Base-by-base conservation (phyloP, 2,888 invertebrate genomes). In the Seira musarum region DNA sequence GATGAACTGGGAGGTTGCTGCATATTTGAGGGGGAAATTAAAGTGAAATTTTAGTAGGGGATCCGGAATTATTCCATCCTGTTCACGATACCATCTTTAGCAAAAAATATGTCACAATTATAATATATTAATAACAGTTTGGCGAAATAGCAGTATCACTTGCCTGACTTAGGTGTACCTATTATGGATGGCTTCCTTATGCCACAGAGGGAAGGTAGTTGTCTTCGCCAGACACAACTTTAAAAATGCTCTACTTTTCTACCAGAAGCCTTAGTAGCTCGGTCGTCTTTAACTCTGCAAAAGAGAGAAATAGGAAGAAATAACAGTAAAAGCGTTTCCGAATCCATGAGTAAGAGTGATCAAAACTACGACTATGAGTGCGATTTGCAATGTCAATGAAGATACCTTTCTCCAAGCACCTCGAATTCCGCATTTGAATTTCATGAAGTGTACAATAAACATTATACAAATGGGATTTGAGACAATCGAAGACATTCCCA, bases 131-230 rank as follows among this genome's bases (percentile, higher is more conserved):
- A 61, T 10, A 61, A 57, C 15, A 57, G 10, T 60, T 61, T 61
- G 61, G n/a, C n/a, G n/a, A n/a, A n/a, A 61, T 21, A 17, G 2
- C 61, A 13, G 10, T 61, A 49, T 22, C 46, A n/a, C 21, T 30
- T 5, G 17, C n/a, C 17, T 22, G 15, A 88, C 90, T 90, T 88
- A 93, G 93, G 93, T 92, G 90, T 94, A 94, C n/a, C n/a, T n/a
- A n/a, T n/a, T 82, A 92, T 92, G 94, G 93, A 2, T 94, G 94
- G 91, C 93, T 93, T 83, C 94, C 94, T 89, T 94, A 94, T 73
- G 94, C 94, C 35, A 93, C 93, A 89, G 94, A 95, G 64, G 94
- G 93, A 86, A 95, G 89, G 85, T 93, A 93, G 87, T 94, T 93
- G 88, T 93, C 93, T 82, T 93, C 93, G 49, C 94, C 94, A 81